These are phyloP conservation scores for Macroglossus sobrinus DNA, from an alignment of 2,113 vertebrate species.

Conservation along the genomic window DNA sequence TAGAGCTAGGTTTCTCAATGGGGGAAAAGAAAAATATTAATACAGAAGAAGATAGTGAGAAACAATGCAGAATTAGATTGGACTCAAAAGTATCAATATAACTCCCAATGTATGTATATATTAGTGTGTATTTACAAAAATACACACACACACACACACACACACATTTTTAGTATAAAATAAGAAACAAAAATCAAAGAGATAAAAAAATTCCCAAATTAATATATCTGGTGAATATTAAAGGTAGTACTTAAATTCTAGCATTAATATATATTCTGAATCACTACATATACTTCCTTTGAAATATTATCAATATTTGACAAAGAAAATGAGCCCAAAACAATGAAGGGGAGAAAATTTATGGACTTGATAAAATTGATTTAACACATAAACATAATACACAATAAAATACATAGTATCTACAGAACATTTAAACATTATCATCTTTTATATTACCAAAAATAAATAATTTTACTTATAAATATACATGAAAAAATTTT, in stretches of 20 bases:
- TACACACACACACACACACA: too few relatives aligned
- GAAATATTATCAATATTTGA: neutral
- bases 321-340: neutral
- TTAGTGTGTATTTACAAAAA: too few relatives aligned
- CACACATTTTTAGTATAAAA: too few relatives aligned
- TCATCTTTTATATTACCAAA: neutral
- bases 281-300: neutral
- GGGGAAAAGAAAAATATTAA: too few relatives aligned
- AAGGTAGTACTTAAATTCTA: neutral
- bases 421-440: neutral
- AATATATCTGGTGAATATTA: neutral
- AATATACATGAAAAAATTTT: neutral
- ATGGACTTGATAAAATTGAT: neutral
- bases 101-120: too few relatives aligned
- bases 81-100: too few relatives aligned
- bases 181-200: neutral
- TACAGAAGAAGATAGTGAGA: too few relatives aligned
- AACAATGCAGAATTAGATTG: too few relatives aligned
- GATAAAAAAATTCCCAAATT: neutral
- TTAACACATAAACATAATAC: too few relatives aligned
- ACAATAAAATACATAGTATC: too few relatives aligned
- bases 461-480: neutral
- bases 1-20: too few relatives aligned
- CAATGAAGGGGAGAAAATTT: neutral
- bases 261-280: neutral